A percentile compares a stretch with the other conserved stretches of the same genome.
These are phyloP conservation scores for Cotesia vestalis DNA, from an alignment of 1,140 invertebrate genomes.

Conservation along the genomic window DNA sequence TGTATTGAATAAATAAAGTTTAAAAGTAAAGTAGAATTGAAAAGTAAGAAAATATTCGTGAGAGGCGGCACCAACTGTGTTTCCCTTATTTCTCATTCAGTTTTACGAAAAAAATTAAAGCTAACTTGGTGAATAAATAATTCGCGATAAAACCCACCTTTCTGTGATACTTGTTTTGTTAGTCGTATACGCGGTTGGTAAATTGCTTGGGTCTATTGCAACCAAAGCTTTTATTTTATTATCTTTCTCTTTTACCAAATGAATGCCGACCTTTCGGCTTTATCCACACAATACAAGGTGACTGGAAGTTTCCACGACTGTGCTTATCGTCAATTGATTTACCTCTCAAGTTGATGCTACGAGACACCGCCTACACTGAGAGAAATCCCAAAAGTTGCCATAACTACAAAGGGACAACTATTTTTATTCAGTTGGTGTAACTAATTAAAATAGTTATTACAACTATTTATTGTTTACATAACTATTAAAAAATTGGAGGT, in stretches of 20 bases:
- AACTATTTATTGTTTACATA: no score
- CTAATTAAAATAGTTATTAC: no score
- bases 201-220: constrained; percentile 20
- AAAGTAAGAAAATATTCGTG: constrained; percentile 2
- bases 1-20: constrained; percentile 16
- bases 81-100: constrained; percentile 21
- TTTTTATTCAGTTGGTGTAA: no score
- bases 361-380: constrained; percentile 16
- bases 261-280: constrained; percentile 19
- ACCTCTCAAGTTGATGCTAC: constrained; percentile 44
- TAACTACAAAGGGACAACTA: no score
- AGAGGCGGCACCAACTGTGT: constrained; percentile 10
- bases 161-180: constrained; percentile 41
- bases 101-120: constrained; percentile 30
- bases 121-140: constrained; percentile 42
- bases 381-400: no score
- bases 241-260: constrained; percentile 17
- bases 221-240: constrained; percentile 20
- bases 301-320: constrained; percentile 20
- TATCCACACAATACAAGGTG: constrained; percentile 20
- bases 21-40: constrained; percentile 9
- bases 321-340: constrained; percentile 47
- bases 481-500: no score
- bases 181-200: constrained; percentile 16
- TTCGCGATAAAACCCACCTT: constrained; percentile 41